Evolutionary conservation across 2,888 invertebrate species (phyloP), one percentile per base, ranked within the genome.

Genomic region (Stenotaenia linearis): DNA sequence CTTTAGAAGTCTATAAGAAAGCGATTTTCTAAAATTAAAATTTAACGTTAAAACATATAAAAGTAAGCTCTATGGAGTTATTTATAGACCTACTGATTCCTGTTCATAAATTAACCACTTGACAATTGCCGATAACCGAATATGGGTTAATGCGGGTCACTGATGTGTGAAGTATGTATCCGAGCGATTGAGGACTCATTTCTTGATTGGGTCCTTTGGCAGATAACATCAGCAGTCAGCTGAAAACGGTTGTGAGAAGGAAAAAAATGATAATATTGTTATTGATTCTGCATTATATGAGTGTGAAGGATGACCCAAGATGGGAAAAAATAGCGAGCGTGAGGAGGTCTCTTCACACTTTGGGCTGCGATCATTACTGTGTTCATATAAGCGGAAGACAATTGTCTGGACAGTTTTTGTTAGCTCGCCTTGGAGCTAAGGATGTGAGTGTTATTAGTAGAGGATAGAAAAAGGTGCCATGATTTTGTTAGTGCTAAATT

Each of bases 361-460:
- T 61, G 61, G 61, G 61, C 9, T 61, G 61, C 25, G 61, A 61
- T 61, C 61, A 61, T 61, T 61, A 61, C 61, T 23, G 61, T 61
- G 61, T 61, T 61, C 61, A 61, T 61, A 61, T 15, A 61, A 61
- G 61, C 61, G 61, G 61, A 61, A 61, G 61, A 61, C 25, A 61
- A 61, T 61, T 61, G 61, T 28, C 61, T 61, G 61, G 61, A 25
- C 61, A 61, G 61, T 61, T 61, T 61, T 61, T 61, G 61, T 61
- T 61, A 61, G 25, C 23, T 61, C 61, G 61, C 61, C 61, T 28
- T 61, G 5, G 25, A 61, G 61, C 61, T 23, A 61, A 61, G 61
- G 61, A 61, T 61, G 61, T 23, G 61, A 61, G 61, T 61, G 61
- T 61, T 61, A 61, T 61, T 61, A 23, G 61, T 23, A 61, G 61